Percentiles rank a stretch among this genome's conserved stretches.
These are phyloP conservation scores for Hucho hucho DNA, from an alignment of 2,113 vertebrate genomes.

Conservation along the genomic window DNA sequence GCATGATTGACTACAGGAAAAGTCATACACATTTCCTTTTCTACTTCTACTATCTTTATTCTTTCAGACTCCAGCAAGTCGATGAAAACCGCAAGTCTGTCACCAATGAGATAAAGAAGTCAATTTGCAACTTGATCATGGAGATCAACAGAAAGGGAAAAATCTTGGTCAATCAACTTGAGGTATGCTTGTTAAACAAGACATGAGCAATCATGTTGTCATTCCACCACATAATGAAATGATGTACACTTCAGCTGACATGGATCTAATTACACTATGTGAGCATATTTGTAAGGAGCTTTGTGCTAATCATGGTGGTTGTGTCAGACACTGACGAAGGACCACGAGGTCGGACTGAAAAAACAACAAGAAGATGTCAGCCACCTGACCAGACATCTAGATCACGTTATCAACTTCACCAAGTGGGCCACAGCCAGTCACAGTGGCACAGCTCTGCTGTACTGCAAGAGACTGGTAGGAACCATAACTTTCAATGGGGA, in stretches of 20 bases:
- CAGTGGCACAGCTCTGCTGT: slow-evolving; percentile 91
- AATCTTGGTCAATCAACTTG: slow-evolving; percentile 91
- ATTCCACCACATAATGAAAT: not conserved
- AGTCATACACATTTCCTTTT: not conserved
- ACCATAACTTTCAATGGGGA: not conserved
- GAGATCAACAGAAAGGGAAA: slow-evolving; percentile 99
- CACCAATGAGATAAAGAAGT: slow-evolving; percentile 96
- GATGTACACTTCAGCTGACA: not conserved
- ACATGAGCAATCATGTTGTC: too few relatives aligned
- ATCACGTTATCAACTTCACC: slow-evolving; percentile 96
- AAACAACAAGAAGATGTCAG: slow-evolving; percentile 92
- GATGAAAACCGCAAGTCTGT: slow-evolving; percentile 95
- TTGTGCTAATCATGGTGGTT: not conserved
- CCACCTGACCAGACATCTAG: slow-evolving; percentile 87
- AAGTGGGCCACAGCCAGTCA: slow-evolving; percentile 95
- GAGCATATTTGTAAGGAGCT: not conserved
- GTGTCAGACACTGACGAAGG: slow-evolving; percentile 87
- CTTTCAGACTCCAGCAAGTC: slow-evolving; percentile 88
- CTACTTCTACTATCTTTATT: not conserved
- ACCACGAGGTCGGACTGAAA: slow-evolving; percentile 87
- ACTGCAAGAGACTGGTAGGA: slow-evolving; percentile 91
- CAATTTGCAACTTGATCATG: slow-evolving; percentile 94
- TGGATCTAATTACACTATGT: not conserved
- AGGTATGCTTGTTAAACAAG: slow-evolving; percentile 72
- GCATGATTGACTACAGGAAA: not conserved